Evolutionary conservation across 2,888 invertebrate species (phyloP).

Genomic region (Hyppa rectilinea): DNA sequence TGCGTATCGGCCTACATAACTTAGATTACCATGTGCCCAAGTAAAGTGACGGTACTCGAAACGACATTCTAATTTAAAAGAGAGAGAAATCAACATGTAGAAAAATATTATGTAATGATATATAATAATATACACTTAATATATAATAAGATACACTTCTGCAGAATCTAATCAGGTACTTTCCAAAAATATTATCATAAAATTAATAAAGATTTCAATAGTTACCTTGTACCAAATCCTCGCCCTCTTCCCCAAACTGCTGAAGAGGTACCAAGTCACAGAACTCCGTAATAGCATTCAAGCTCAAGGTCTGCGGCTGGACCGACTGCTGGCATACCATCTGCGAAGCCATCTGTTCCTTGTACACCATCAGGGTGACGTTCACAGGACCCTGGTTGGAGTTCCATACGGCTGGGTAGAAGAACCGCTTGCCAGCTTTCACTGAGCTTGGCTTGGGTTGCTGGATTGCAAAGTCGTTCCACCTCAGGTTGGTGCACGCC

Average conservation of each 20-base stretch:
- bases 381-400: slow-evolving; percentile 91
- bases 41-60: not conserved
- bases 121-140: not conserved
- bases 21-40: slow-evolving; percentile 26
- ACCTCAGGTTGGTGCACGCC: slow-evolving; percentile 93
- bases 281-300: slow-evolving; percentile 95
- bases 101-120: not conserved
- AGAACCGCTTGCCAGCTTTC: slow-evolving; percentile 93
- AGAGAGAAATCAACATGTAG: not conserved
- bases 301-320: slow-evolving; percentile 92
- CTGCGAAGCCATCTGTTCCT: slow-evolving; percentile 92
- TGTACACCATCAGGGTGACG: slow-evolving; percentile 92
- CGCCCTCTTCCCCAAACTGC: slow-evolving; percentile 91
- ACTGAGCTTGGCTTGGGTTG: slow-evolving; percentile 88
- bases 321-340: slow-evolving; percentile 92
- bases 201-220: not conserved
- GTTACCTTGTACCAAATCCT: slow-evolving; percentile 93
- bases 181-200: not conserved
- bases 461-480: slow-evolving; percentile 93
- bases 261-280: slow-evolving; percentile 94
- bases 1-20: slow-evolving; percentile 42
- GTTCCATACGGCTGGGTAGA: slow-evolving; percentile 94
- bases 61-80: not conserved
- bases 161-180: not conserved
- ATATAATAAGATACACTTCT: not conserved